Evolutionary conservation across 2,797 vertebrate species (phyloP), one percentile per base, ranked within the genome.

Genomic region (Echiichthys vipera): DNA sequence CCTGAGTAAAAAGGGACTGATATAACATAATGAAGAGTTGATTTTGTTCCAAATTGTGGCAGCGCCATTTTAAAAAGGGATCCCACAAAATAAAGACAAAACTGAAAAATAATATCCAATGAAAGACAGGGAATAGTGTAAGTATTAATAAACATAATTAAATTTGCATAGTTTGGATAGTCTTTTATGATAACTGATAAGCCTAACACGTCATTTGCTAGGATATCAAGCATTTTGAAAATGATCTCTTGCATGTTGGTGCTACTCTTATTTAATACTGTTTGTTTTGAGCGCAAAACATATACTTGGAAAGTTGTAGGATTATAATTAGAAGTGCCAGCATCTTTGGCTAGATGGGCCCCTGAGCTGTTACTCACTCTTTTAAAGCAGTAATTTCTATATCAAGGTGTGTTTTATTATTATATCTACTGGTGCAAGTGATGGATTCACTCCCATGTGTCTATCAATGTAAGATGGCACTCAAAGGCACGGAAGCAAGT

Each of bases 291-390:
- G 36, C 40, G 9, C 27, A 59, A 47, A 40, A 39, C 49, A 71
- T 47, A 57, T 32, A 58, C 39, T 47, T 55, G 10, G 4, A 20
- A 46, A 57, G 29, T 68, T 5, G 34, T 12, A 10, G 46, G 24
- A 40, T 27, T 9, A 64, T 47, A 29, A 55, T n/a, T 30, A 51
- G 47, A 69, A 43, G 55, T 46, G 20, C n/a, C 37, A 42, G 27
- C n/a, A 40, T 18, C 22, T 63, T 65, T 0, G 9, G 20, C 20
- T 40, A 9, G 47, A 39, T 34, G 27, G n/a, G 11, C 42, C 59
- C 37, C 32, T 65, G 56, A 62, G 59, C 78, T 45, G 49, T 77
- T 49, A 49, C 63, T 78, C 47, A 47, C 18, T 61, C 46, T 61
- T n/a, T n/a, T 47, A 50, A 32, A 57, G 53, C 70, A 80, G 25